Evolutionary conservation across 2,113 vertebrate genomes (phyloP).

Genomic region (Hemiscyllium ocellatum): DNA sequence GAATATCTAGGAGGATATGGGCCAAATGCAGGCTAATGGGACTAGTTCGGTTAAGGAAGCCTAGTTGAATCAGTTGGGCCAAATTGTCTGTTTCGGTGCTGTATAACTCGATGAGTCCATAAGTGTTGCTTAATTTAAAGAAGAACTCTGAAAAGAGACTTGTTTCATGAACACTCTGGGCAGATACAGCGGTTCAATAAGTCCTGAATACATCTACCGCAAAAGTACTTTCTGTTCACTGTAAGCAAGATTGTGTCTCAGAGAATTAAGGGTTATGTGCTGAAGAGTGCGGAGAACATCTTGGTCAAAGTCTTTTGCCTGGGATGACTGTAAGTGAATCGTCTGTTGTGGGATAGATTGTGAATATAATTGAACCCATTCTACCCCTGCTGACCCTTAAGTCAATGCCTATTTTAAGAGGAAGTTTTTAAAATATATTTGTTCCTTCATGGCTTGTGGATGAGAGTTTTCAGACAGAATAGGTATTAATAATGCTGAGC

Average conservation of each 20-base stretch:
- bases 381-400: background rate
- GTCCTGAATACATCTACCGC: background rate
- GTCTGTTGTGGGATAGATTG: background rate
- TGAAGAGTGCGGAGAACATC: background rate
- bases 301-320: background rate
- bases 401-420: background rate
- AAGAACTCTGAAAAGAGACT: background rate
- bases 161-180: background rate
- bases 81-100: no score
- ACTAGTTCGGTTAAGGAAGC: no score
- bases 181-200: background rate
- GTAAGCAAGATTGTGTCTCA: background rate
- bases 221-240: background rate
- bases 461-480: background rate
- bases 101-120: no score
- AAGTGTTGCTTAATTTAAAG: background rate
- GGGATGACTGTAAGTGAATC: background rate
- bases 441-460: background rate
- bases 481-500: background rate
- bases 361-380: background rate
- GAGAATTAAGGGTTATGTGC: background rate
- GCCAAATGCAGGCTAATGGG: no score
- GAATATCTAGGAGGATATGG: no score
- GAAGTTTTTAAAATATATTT: constrained; percentile 1
- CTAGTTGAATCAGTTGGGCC: no score